phyloP scores from a whole-genome alignment of 2,113 vertebrate species.

The Sinocyclocheilus rhinocerous region DNA sequence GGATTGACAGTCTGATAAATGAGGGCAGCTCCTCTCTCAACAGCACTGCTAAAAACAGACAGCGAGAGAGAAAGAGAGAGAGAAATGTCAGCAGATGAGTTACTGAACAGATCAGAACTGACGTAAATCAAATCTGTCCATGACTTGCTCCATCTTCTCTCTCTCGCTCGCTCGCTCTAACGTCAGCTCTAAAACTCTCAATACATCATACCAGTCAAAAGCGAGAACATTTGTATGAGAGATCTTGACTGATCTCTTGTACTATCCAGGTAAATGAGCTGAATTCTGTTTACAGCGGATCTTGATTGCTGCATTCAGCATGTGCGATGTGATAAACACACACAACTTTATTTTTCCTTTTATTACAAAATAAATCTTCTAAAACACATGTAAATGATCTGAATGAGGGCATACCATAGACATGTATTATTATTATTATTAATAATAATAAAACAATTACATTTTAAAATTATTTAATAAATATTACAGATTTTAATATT shows the following conservation, averaged over 20 bases:
- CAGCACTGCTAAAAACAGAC: conserved; percentile 43
- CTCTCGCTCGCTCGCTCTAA: neutral
- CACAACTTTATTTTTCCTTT: no score
- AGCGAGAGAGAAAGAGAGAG: neutral
- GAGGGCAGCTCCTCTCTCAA: conserved; percentile 37
- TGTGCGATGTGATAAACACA: no score
- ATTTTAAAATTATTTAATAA: no score
- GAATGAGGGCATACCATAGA: neutral
- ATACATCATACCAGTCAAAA: conserved; percentile 27
- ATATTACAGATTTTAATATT: no score
- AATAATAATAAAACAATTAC: neutral
- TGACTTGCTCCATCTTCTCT: conserved; percentile 27
- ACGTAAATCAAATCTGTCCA: conserved; percentile 51
- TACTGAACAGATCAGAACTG: conserved; percentile 48
- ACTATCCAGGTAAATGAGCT: conserved; percentile 3
- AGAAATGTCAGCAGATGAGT: conserved; percentile 44
- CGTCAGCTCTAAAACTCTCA: conserved; percentile 22
- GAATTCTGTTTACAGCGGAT: neutral
- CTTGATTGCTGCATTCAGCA: neutral
- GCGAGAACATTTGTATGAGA: neutral
- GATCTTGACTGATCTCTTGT: conserved; percentile 1
- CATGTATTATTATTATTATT: no score
- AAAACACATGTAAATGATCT: neutral
- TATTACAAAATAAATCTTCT: neutral
- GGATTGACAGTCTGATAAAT: conserved; percentile 57